Conservation (phyloP, 2,888 invertebrate genomes). For the Brachyptera risi region DNA sequence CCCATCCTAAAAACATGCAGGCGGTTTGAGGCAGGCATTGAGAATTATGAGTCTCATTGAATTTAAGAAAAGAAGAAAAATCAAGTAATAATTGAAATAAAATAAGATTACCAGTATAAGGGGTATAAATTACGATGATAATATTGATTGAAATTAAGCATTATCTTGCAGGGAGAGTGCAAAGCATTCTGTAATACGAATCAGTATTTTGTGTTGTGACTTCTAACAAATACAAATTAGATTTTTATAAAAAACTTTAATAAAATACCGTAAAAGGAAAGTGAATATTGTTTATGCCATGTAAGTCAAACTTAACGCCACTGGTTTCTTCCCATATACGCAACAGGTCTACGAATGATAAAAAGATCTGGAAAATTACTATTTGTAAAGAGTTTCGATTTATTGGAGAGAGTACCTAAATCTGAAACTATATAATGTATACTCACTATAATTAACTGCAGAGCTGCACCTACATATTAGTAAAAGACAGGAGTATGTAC, state of each 20-base stretch:
- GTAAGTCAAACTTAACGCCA: too few relatives aligned
- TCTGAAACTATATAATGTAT: background rate
- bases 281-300: too few relatives aligned
- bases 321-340: too few relatives aligned
- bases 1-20: constrained; percentile 25
- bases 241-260: constrained; percentile 8
- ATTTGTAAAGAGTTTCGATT: background rate
- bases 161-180: constrained; percentile 31
- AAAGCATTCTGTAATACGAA: constrained; percentile 32
- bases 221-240: constrained; percentile 18
- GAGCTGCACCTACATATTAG: background rate
- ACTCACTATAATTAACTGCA: background rate
- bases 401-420: background rate
- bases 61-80: constrained; percentile 5
- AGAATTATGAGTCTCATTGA: constrained; percentile 18
- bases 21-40: constrained; percentile 24
- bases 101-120: constrained; percentile 18
- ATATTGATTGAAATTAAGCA: constrained; percentile 27
- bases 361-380: background rate
- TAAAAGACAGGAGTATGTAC: too few relatives aligned
- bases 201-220: constrained; percentile 28
- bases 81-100: constrained; percentile 3
- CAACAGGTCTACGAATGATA: too few relatives aligned
- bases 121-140: constrained; percentile 21
- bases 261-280: too few relatives aligned